phyloP scores from a whole-genome alignment of 2,113 vertebrate species.

The Meleagris gallopavo region DNA sequence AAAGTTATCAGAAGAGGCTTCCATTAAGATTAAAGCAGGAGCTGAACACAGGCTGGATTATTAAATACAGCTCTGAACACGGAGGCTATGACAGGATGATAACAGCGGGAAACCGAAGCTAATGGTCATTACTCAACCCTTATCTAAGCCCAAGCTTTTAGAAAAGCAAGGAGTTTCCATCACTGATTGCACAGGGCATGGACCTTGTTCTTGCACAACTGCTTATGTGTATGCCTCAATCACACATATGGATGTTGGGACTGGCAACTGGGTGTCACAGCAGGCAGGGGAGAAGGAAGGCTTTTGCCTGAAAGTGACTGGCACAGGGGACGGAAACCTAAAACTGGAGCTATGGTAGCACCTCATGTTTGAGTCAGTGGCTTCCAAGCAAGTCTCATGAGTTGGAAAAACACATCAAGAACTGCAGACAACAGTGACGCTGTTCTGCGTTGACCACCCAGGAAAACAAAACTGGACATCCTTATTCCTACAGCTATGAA shows the following conservation, averaged over 20 bases:
- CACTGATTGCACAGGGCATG: background rate
- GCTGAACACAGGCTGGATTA: background rate
- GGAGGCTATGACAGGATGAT: slow-evolving; percentile 6
- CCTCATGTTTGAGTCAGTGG: background rate
- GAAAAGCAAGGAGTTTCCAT: slow-evolving; percentile 22
- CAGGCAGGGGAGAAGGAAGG: background rate
- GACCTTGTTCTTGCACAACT: background rate
- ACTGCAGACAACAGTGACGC: background rate
- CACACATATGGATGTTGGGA: background rate
- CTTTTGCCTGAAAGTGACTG: background rate
- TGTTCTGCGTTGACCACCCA: background rate
- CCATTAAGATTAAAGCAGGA: slow-evolving; percentile 37
- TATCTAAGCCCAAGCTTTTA: background rate
- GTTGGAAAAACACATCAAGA: background rate
- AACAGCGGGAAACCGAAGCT: slow-evolving; percentile 27
- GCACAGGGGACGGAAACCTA: background rate
- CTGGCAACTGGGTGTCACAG: background rate
- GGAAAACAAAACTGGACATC: background rate
- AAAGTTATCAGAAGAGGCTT: slow-evolving; percentile 21
- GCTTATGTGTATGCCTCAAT: background rate
- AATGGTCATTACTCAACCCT: slow-evolving; percentile 45
- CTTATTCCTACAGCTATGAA: background rate
- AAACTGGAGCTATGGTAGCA: background rate
- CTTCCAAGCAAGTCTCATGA: background rate
- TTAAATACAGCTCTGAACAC: slow-evolving; percentile 9